Evolutionary conservation across 2,113 vertebrate genomes (phyloP), one percentile per base, ranked within the genome.

Genomic region (Sterrhoptilus dennistouni): DNA sequence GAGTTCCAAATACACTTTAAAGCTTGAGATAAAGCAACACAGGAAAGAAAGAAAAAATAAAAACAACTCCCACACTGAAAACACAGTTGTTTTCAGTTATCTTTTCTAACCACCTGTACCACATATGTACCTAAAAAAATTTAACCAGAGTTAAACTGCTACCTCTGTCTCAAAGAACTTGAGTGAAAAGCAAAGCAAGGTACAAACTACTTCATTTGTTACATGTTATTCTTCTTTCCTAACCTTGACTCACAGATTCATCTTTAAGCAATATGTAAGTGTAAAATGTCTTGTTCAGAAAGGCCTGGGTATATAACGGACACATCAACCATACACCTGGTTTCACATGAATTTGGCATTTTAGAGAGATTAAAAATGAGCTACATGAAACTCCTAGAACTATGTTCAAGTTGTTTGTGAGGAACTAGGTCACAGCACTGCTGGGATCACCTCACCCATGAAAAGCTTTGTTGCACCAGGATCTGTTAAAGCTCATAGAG

Each of bases 111-210:
- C 14, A 35, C 12, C 9, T 40, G 8, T 33, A 33, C 24, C 44
- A 50, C 0, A 0, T 7, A 28, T 23, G 16, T 33, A 83, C 31
- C 31, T 33, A 75, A 42, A 1, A 53, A 21, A 35, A 57, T 24
- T 71, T 53, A 69, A 74, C 23, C 12, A 63, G 4, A 15, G n/a
- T 31, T 72, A n/a, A 91, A 76, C 21, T 85, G 13, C 19, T 35
- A 72, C 3, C 18, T 64, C 72, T 64, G 8, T 45, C 53, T 57
- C 49, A 65, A 68, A 92, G 40, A 66, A 47, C 12, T 29, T 6
- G 14, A 57, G 17, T 29, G 21, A 78, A 84, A 92, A 72, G 38
- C 1, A 1, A 72, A 71, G 68, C 22, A 87, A 59, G 25, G 18
- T 18, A 77, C n/a, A 78, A 75, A 61, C 19, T 23, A 56, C 29